Conservation (phyloP, 2,113 vertebrate genomes). For the Atractosteus spatula region DNA sequence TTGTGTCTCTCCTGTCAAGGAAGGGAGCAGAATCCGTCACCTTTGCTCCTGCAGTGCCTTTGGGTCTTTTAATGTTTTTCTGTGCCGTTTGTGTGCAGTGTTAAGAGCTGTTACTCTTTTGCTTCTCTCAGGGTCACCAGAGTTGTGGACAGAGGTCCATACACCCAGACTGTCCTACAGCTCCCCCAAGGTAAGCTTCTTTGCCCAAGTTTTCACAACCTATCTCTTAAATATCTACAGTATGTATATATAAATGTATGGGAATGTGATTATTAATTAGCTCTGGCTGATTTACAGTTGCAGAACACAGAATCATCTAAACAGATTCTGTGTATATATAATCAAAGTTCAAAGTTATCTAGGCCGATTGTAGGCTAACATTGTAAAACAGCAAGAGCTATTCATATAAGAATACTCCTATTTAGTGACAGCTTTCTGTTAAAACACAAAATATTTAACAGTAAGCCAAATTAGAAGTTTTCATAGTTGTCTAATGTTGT, state of each 20-base stretch:
- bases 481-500: too few relatives aligned
- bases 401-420: too few relatives aligned
- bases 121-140: slow-evolving; percentile 63
- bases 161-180: slow-evolving; percentile 79
- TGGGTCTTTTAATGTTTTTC: background rate
- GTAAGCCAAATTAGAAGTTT: too few relatives aligned
- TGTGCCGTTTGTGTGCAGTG: background rate
- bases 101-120: background rate
- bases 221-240: background rate
- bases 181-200: slow-evolving; percentile 75
- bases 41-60: background rate
- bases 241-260: background rate
- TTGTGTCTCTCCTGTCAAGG: background rate
- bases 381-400: too few relatives aligned
- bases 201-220: background rate
- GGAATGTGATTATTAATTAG: background rate
- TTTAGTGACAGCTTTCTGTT: too few relatives aligned
- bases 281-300: background rate
- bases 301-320: too few relatives aligned
- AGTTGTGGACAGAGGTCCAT: slow-evolving; percentile 82
- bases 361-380: too few relatives aligned
- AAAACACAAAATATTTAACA: too few relatives aligned
- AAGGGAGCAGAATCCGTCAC: background rate
- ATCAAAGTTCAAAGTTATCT: too few relatives aligned
- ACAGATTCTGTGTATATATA: too few relatives aligned